Base-by-base conservation (phyloP, 2,797 vertebrate species). In the Chaenodraco wilsoni region DNA sequence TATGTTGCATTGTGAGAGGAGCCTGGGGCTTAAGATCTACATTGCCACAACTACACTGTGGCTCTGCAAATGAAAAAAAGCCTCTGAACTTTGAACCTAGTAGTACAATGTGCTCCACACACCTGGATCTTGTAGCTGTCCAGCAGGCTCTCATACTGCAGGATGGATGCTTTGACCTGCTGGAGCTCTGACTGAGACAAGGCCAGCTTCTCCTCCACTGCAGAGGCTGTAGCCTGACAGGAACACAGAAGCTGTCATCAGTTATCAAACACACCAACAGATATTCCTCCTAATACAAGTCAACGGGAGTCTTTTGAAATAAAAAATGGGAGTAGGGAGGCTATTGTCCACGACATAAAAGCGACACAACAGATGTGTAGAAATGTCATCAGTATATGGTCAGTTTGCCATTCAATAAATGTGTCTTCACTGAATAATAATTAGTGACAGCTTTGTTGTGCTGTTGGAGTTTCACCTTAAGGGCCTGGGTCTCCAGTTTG, bases 71-170 rank as follows among this genome's bases (percentile, higher is more conserved):
- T 8, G 8, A 37, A 6, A 37, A 37, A 7, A 37, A 9, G 8
- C 6, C 33, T 37, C 8, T 37, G 33, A 37, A 37, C 33, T 37
- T 37, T 37, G 33, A 37, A 37, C 23, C 27, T 19, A 43, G 4
- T 49, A 16, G 19, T 27, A 14, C 27, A 54, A 41, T 17, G 11
- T 45, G 15, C 41, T 17, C 14, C 16, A 45, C 63, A n/a, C 59
- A 97, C 97, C 96, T 99, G 97, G 69, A 90, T 88, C 74, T 96
- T 98, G 69, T 97, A 98, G 82, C 88, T 94, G 86, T 97, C 96
- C 74, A 99, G 92, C 82, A 97, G 88, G 8, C 72, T 94, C 85
- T 98, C 97, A 0, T 97, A 97, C 75, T 95, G 96, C 77, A 91
- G 95, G 71, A 96, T 80, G 3, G 98, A 96, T 5, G 77, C 91